Evolutionary conservation across 2,113 vertebrate species (phyloP), one percentile per base, ranked within the genome.

Genomic region (Cygnus atratus): DNA sequence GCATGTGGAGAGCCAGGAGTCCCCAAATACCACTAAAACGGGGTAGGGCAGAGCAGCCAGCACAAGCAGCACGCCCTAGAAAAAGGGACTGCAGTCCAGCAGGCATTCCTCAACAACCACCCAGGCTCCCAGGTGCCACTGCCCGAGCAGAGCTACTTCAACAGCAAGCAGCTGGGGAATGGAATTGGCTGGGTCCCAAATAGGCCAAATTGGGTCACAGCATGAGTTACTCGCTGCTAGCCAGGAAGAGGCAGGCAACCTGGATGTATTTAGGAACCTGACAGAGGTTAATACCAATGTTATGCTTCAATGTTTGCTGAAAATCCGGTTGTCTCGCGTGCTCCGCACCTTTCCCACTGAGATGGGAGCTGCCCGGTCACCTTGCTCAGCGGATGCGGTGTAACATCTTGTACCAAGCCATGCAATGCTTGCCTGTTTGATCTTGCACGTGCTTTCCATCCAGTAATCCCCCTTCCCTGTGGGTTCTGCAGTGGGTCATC

Each of bases 1-100:
- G 1, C 20, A 3, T 2, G 29, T 3, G 3, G n/a, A 13, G 39
- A 82, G 15, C n/a, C 41, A 65, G 50, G 6, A 77, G 1, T 14
- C 26, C 55, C 52, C 65, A 8, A 85, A 68, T 3, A 1, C 22
- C 17, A 13, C 37, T 26, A 20, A 57, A 48, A 93, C 63, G 43
- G 0, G 2, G 16, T 18, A 63, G 19, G 26, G 37, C 2, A 68
- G 28, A 67, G 3, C 8, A 58, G 5, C 26, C 18, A 19, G 75
- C 59, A 61, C 11, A 33, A 90, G 10, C 6, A 74, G 35, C 8
- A 9, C 8, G 29, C 10, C 29, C 19, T n/a, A 1, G 5, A 65
- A 70, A 39, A 18, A 20, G 11, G 33, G 58, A 25, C 48, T 37
- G 3, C 46, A 77, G 4, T 35, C n/a, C 46, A 50, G 3, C 10